Evolutionary conservation across 2,888 invertebrate genomes (phyloP).

Genomic region (Cryptus viduatorius): DNA sequence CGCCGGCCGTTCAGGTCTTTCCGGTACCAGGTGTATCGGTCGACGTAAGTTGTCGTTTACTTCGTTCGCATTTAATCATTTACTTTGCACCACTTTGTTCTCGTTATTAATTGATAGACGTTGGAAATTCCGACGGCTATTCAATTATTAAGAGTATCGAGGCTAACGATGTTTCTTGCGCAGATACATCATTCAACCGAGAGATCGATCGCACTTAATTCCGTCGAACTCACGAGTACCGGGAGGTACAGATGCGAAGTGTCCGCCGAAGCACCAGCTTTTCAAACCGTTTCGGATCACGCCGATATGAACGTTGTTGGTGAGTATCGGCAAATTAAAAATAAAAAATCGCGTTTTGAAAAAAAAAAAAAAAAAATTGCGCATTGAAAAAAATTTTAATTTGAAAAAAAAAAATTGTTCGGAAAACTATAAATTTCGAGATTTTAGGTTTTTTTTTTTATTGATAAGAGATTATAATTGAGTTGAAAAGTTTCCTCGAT

Average conservation of each 20-base stretch:
- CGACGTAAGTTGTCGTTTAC: slow-evolving; percentile 80
- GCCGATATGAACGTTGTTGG: slow-evolving; percentile 90
- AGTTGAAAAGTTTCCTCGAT: too few species aligned
- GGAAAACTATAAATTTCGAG: too few species aligned
- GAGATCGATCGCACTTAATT: slow-evolving; percentile 88
- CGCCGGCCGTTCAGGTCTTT: slow-evolving; percentile 83
- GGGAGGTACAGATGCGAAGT: slow-evolving; percentile 90
- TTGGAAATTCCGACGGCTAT: background rate
- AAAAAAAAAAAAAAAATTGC: background rate
- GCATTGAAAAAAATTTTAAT: background rate
- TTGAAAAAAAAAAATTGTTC: too few species aligned
- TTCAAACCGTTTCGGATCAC: slow-evolving; percentile 89
- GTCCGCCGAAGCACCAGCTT: slow-evolving; percentile 90
- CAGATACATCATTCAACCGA: slow-evolving; percentile 90
- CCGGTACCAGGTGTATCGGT: slow-evolving; percentile 83
- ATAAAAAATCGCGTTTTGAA: background rate
- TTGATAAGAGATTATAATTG: too few species aligned
- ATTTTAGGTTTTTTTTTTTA: too few species aligned
- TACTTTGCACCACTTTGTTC: too few species aligned
- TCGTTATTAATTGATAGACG: too few species aligned
- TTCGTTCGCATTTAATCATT: too few species aligned
- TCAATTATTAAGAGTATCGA: background rate
- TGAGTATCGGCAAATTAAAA: slow-evolving; percentile 84
- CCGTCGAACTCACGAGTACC: slow-evolving; percentile 88
- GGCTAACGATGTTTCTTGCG: background rate